Conservation (phyloP, 2,797 vertebrate species). For the Mus spretus region DNA sequence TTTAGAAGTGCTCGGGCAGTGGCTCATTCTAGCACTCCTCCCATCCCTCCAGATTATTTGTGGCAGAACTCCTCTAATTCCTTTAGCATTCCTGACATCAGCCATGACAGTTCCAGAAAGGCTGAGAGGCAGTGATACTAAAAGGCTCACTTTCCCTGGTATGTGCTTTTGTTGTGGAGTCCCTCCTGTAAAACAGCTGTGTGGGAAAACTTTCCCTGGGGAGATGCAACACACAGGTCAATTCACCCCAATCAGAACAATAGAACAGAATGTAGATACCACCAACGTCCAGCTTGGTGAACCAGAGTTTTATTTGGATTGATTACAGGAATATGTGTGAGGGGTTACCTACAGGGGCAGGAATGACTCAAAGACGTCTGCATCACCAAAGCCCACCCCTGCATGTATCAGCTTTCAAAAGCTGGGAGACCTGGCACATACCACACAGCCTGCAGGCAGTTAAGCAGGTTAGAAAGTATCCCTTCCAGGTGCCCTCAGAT, state of each 20-base stretch:
- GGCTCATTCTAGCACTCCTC: background rate
- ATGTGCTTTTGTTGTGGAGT: background rate
- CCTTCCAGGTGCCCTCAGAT: background rate
- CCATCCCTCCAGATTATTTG: background rate
- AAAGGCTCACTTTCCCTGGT: background rate
- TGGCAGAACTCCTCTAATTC: background rate
- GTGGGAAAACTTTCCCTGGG: background rate
- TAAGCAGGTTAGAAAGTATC: background rate
- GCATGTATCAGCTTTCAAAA: background rate
- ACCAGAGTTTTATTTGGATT: background rate
- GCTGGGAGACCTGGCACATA: background rate
- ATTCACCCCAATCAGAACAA: no score
- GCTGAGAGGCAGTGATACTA: background rate
- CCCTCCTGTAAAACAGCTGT: background rate
- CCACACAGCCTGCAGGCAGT: no score
- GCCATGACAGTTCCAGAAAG: no score
- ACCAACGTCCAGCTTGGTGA: background rate
- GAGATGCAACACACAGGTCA: background rate
- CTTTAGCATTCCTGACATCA: background rate
- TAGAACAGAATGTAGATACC: background rate
- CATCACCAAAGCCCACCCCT: background rate
- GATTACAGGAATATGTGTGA: background rate
- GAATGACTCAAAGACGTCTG: background rate
- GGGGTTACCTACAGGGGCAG: background rate
- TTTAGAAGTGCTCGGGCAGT: background rate